phyloP scores from a whole-genome alignment of 2,888 invertebrate genomes.

The Heliconius hortense region DNA sequence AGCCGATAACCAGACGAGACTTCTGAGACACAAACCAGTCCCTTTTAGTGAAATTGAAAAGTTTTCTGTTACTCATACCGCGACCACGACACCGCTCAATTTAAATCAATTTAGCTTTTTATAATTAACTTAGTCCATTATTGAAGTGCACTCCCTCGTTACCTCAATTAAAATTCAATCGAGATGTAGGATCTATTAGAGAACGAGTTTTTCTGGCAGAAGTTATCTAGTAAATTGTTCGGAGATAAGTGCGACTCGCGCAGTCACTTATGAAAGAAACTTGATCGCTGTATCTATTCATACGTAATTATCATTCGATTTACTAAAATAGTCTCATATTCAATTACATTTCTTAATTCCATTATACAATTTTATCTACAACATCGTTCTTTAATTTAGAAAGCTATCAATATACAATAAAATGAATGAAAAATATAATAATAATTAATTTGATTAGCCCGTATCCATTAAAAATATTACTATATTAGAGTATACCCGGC shows the following conservation, averaged over 20 bases:
- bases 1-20: constrained; percentile 82
- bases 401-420: constrained; percentile 33
- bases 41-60: constrained; percentile 83
- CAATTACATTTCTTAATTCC: constrained; percentile 27
- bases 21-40: constrained; percentile 82
- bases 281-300: constrained; percentile 31
- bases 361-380: constrained; percentile 29
- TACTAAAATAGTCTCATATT: constrained; percentile 35
- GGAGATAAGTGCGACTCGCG: constrained; percentile 49
- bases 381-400: constrained; percentile 31
- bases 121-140: constrained; percentile 79
- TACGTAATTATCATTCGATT: constrained; percentile 32
- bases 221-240: constrained; percentile 63
- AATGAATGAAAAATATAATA: constrained; percentile 36
- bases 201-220: constrained; percentile 68
- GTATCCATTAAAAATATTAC: constrained; percentile 51
- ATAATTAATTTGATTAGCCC: constrained; percentile 42
- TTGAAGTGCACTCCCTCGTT: constrained; percentile 76
- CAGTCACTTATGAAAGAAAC: constrained; percentile 33
- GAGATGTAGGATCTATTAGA: constrained; percentile 73
- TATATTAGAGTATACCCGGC: constrained; percentile 44
- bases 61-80: constrained; percentile 81
- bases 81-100: constrained; percentile 76
- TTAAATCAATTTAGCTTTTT: constrained; percentile 82
- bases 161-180: constrained; percentile 77